phyloP scores from a whole-genome alignment of 1,140 invertebrate species.

The Ceratina calcarata region DNA sequence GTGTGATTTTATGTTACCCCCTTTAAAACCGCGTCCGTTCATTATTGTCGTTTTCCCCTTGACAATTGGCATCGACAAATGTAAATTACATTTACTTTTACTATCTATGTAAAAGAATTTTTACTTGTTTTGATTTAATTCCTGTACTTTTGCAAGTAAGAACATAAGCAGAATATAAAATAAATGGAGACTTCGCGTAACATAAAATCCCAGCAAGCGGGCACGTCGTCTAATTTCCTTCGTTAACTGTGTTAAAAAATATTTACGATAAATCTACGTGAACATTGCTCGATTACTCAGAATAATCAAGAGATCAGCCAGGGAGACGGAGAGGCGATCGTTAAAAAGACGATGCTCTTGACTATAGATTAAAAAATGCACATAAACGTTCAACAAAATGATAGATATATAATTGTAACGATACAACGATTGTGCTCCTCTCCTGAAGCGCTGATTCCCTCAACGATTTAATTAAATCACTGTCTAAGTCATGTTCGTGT shows the following conservation, averaged over 20 bases:
- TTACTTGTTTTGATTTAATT: no score
- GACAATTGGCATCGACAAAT: no score
- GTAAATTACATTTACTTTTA: no score
- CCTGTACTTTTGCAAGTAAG: no score
- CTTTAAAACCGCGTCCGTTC: no score
- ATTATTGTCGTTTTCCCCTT: no score
- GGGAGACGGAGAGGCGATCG: neutral
- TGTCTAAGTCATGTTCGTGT: neutral
- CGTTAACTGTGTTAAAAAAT: constrained; percentile 23
- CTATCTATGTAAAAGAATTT: no score
- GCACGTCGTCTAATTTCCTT: constrained; percentile 22
- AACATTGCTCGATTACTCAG: neutral
- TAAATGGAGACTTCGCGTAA: constrained; percentile 10
- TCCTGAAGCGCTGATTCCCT: neutral
- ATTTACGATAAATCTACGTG: constrained; percentile 19
- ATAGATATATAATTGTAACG: neutral
- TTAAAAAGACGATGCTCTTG: constrained; percentile 18
- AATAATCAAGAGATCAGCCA: neutral
- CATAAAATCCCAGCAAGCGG: constrained; percentile 23
- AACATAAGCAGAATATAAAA: no score
- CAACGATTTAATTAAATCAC: neutral
- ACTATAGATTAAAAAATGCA: constrained; percentile 24
- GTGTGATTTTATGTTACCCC: constrained; percentile 38
- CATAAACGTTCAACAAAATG: neutral
- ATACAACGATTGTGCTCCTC: neutral